Evolutionary conservation across 2,888 invertebrate genomes (phyloP).

Genomic region (Omphaloscelis lunosa): DNA sequence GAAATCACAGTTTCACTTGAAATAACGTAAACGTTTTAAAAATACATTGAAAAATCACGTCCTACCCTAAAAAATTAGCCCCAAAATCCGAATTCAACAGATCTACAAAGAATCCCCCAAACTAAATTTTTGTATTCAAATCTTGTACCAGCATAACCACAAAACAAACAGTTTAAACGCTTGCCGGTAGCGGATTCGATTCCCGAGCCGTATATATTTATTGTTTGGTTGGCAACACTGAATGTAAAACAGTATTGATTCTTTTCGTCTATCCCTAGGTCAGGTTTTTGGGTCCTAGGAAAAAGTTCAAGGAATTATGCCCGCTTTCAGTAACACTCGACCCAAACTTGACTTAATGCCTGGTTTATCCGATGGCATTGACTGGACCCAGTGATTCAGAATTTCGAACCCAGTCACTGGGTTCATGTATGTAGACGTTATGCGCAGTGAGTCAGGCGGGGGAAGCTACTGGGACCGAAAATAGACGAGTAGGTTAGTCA

Average conservation of each 20-base stretch:
- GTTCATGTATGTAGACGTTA: no score
- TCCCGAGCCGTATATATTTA: constrained; percentile 62
- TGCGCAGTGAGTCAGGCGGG: no score
- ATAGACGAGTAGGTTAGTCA: no score
- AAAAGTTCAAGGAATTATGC: neutral
- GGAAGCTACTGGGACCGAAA: no score
- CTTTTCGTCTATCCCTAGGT: constrained; percentile 18
- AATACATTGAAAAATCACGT: neutral
- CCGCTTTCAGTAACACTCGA: no score
- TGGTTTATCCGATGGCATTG: no score
- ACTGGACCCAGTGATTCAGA: no score
- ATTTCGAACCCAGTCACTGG: no score
- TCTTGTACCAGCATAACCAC: constrained; percentile 56
- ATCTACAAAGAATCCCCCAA: neutral
- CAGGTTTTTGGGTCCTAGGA: constrained; percentile 1
- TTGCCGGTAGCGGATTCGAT: constrained; percentile 58
- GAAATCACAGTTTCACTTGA: neutral
- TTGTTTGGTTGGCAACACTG: constrained; percentile 60
- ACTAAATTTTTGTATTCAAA: constrained; percentile 61
- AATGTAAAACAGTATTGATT: constrained; percentile 59
- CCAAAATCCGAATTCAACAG: constrained; percentile 9
- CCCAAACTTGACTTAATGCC: no score
- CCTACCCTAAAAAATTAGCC: neutral
- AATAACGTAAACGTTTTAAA: neutral
- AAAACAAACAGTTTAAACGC: constrained; percentile 62